Evolutionary conservation across 2,113 vertebrate genomes (phyloP), one percentile per base, ranked within the genome.

Genomic region (Leuciscus idus): DNA sequence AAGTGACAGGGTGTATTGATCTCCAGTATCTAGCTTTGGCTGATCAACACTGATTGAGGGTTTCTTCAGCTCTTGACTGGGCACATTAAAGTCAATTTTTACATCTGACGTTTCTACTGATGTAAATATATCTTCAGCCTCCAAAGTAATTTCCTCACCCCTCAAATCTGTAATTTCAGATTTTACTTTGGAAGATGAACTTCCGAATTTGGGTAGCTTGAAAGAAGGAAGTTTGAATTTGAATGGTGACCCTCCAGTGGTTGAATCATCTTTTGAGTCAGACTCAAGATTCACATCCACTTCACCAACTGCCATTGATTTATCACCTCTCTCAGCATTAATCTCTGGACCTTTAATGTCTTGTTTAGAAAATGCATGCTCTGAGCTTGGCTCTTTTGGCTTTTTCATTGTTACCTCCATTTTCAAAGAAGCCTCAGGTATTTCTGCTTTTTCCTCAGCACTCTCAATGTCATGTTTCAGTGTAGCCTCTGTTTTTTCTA

Each of bases 181-280:
- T 73, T 83, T 83, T 19, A 17, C 82, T 30, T 70, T 86, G 81
- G 88, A 50, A 83, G 33, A 30, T 85, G 87, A 76, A 33, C 21
- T 21, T 33, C 81, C 89, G 80, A 87, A 89, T 86, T 88, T 85
- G 64, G 89, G 90, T 39, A 91, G 50, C 74, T 83, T 84, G 6
- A 90, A 83, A 48, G 85, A 39, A n/a, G 88, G 89, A 62, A 89
- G 78, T 89, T 89, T 90, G 75, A 88, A 91, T 77, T 88, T 89
- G 62, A 39, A 70, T 19, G 81, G 85, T 30, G 88, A 80, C 5
- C 83, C 83, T 77, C 79, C 62, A 8, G 43, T 68, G 23, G 57
- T 86, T 84, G 28, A 19, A 79, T 84, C 68, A 48, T 77, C 76
- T 82, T 83, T 43, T 75, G 33, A 26, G 33, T 74, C 82, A 57